These are phyloP conservation scores for Carollia perspicillata DNA, from an alignment of 2,113 vertebrate species.

Conservation along the genomic window DNA sequence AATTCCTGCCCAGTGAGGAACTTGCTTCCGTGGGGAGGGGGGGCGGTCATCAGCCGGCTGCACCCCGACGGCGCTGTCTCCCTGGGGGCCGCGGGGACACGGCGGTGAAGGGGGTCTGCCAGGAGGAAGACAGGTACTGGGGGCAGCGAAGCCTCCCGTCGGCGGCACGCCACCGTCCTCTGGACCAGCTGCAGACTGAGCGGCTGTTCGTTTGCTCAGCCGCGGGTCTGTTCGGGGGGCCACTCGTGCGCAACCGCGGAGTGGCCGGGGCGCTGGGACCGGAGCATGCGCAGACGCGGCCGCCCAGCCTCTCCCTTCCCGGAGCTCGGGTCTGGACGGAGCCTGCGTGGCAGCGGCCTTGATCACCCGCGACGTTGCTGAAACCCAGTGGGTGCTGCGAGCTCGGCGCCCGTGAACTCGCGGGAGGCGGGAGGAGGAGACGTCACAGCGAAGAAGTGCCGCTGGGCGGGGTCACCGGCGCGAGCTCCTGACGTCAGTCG, in stretches of 20 bases:
- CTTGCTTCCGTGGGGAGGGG: slow-evolving; percentile 23
- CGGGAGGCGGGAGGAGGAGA: background rate
- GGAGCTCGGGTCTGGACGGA: background rate
- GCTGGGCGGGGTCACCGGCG: background rate
- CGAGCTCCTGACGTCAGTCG: background rate
- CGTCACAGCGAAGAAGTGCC: background rate
- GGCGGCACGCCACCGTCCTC: background rate
- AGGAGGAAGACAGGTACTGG: background rate
- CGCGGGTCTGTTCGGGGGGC: background rate
- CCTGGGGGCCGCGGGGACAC: background rate
- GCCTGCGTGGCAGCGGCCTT: background rate
- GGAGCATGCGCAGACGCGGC: background rate
- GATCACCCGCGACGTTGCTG: background rate
- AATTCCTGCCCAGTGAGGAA: slow-evolving; percentile 39
- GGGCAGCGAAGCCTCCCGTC: background rate
- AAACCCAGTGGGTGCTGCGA: background rate
- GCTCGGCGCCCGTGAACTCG: background rate
- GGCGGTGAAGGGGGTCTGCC: background rate
- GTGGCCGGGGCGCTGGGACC: background rate
- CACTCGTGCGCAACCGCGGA: background rate
- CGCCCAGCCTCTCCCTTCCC: background rate
- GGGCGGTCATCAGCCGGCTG: background rate
- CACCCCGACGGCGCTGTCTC: background rate
- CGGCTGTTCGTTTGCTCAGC: background rate
- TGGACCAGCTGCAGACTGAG: background rate